phyloP scores from a whole-genome alignment of 2,888 invertebrate species.

The Caenorhabditis uteleia region DNA sequence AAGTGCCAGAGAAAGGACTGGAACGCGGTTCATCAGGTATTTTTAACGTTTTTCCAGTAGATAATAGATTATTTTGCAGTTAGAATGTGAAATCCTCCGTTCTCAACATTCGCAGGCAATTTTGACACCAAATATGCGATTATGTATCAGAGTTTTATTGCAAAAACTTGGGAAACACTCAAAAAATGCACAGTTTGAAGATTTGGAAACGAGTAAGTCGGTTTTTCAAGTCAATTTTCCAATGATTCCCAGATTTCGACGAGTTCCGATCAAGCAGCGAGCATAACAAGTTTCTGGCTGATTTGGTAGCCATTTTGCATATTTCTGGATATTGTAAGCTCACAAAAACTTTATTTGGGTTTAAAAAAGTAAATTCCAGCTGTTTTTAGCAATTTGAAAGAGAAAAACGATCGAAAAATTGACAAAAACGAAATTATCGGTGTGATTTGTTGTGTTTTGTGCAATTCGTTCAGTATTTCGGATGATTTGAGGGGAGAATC shows the following conservation, averaged over 20 bases:
- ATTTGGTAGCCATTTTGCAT: slow-evolving; percentile 14
- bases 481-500: slow-evolving; percentile 17
- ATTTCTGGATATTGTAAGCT: slow-evolving; percentile 3
- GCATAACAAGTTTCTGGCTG: slow-evolving; percentile 17
- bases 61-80: slow-evolving; percentile 3
- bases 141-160: slow-evolving; percentile 16
- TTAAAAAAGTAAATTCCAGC: not conserved
- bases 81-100: slow-evolving; percentile 22
- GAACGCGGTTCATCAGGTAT: slow-evolving; percentile 21
- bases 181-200: slow-evolving; percentile 13
- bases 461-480: slow-evolving; percentile 24
- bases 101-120: not conserved
- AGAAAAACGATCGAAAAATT: no score
- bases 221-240: not conserved
- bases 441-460: slow-evolving; percentile 16
- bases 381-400: not conserved
- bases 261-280: slow-evolving; percentile 11
- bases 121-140: slow-evolving; percentile 13
- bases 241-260: slow-evolving; percentile 17
- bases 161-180: slow-evolving; percentile 1
- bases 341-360: not conserved
- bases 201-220: slow-evolving; percentile 22
- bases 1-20: slow-evolving; percentile 33
- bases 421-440: slow-evolving; percentile 10
- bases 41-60: not conserved